phyloP scores from a whole-genome alignment of 92 coral and sea anemone species.

The Epizoanthus stellaris region DNA sequence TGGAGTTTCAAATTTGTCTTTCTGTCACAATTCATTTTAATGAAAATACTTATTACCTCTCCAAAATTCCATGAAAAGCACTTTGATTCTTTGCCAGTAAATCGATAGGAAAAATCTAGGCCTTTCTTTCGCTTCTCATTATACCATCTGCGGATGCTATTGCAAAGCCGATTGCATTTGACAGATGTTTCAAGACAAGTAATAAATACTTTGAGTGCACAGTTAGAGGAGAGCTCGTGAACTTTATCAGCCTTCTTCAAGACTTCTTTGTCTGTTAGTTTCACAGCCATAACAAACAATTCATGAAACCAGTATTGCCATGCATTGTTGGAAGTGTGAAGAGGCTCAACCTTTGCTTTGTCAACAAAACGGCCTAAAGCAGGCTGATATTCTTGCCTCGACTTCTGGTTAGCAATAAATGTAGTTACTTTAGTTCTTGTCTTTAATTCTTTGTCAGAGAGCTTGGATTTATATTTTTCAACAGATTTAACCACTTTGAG shows the following conservation, averaged over 20 bases:
- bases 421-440: constrained; percentile 58
- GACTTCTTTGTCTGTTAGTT: constrained; percentile 31
- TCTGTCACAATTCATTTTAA: background rate
- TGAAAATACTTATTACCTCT: background rate
- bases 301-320: constrained; percentile 61
- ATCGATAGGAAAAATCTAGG: constrained; percentile 7
- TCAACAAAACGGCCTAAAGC: constrained; percentile 53
- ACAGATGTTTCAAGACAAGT: constrained; percentile 44
- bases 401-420: constrained; percentile 60
- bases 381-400: constrained; percentile 60
- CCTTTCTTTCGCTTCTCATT: constrained; percentile 20
- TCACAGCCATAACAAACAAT: constrained; percentile 41
- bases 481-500: constrained; percentile 50
- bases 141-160: constrained; percentile 28
- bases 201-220: constrained; percentile 46
- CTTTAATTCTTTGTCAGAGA: constrained; percentile 48
- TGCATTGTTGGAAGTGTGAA: constrained; percentile 59
- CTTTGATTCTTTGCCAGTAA: constrained; percentile 17
- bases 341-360: constrained; percentile 61
- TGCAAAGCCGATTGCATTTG: constrained; percentile 57
- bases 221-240: constrained; percentile 33
- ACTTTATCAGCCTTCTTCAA: constrained; percentile 38
- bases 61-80: constrained; percentile 21
- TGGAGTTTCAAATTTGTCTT: constrained; percentile 8
- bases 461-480: constrained; percentile 45